Evolutionary conservation across 2,888 invertebrate species (phyloP).

Genomic region (Ferdinandea cuprea): DNA sequence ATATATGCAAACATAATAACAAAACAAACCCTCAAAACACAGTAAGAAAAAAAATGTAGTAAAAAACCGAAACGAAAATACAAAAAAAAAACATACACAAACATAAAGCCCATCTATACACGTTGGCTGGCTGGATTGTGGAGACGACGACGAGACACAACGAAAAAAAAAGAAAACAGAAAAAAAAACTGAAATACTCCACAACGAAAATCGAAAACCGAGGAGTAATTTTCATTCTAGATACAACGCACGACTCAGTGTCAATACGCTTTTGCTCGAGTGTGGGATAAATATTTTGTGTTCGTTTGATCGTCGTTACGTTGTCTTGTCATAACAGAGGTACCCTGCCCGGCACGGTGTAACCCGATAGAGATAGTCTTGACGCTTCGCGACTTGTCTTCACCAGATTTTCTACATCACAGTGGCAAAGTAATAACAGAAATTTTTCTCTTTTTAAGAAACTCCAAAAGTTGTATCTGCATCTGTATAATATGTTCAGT

Average conservation of each 20-base stretch:
- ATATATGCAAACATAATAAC: slow-evolving; percentile 13
- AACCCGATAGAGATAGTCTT: slow-evolving; percentile 7
- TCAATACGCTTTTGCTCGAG: slow-evolving; percentile 73
- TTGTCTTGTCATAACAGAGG: neutral
- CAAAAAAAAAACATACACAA: slow-evolving; percentile 9
- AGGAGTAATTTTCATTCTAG: slow-evolving; percentile 74
- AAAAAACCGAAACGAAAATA: neutral
- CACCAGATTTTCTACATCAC: neutral
- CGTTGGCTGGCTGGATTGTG: slow-evolving; percentile 15
- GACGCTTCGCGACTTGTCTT: slow-evolving; percentile 14
- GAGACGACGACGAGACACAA: slow-evolving; percentile 25
- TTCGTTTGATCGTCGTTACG: slow-evolving; percentile 35
- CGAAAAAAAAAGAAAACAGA: slow-evolving; percentile 32
- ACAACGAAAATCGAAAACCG: slow-evolving; percentile 73
- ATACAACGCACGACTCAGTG: slow-evolving; percentile 73
- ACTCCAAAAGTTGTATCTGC: neutral
- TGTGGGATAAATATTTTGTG: slow-evolving; percentile 55
- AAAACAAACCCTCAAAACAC: slow-evolving; percentile 18
- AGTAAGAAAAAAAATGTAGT: slow-evolving; percentile 2
- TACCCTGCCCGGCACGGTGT: too few species aligned
- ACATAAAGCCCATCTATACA: slow-evolving; percentile 3
- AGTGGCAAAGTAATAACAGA: neutral
- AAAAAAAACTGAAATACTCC: slow-evolving; percentile 67
- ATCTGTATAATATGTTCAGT: neutral
- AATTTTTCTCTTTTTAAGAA: neutral